Base-by-base conservation (phyloP, 2,113 vertebrate species). In the Sander vitreus region DNA sequence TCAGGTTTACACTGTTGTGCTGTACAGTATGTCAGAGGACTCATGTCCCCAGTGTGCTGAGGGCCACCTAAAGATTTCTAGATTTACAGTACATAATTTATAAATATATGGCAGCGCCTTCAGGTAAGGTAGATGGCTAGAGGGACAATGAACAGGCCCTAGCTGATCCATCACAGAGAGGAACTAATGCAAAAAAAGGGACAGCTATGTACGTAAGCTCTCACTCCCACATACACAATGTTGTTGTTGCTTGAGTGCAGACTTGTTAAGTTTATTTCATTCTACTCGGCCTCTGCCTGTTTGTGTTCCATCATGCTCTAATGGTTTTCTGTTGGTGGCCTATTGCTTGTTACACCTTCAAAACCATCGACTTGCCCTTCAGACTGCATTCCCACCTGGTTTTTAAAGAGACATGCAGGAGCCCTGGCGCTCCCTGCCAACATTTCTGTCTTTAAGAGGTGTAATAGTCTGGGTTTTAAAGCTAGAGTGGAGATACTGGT, bases 41-140 rank as follows among this genome's bases (percentile, higher is more conserved):
- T 66, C 39, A 3, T 60, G 23, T 73, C 85, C 48, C 47, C 27
- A 8, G 14, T 70, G 53, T 54, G 58, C 51, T 23, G 48, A 27
- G 58, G 50, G 62, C 19, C 59, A 71, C 55, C 50, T 25, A 39
- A 18, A 78, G 74, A 62, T 81, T 75, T 63, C 54, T 72, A 33
- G 18, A 76, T 79, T 59, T 53, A 33, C 70, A 30, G 76, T 78
- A 13, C 58, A 85, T 86, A 6, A 81, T 83, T 88, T 50, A 86
- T 72, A 69, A n/a, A 67, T 45, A 65, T 12, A 70, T n/a, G 21
- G 51, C 30, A 21, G 68, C 57, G 33, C 69, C 36, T 70, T 71
- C 33, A 76, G 25, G 47, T 71, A 39, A 8, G 48, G 55, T 21
- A 6, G 36, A 69, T 21, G 47, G 57, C 3, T 33, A 18, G 48